Percentiles rank a stretch among this genome's conserved stretches.
Evolutionary conservation across 2,113 vertebrate species (phyloP).

Genomic region (Opisthocomus hoazin): DNA sequence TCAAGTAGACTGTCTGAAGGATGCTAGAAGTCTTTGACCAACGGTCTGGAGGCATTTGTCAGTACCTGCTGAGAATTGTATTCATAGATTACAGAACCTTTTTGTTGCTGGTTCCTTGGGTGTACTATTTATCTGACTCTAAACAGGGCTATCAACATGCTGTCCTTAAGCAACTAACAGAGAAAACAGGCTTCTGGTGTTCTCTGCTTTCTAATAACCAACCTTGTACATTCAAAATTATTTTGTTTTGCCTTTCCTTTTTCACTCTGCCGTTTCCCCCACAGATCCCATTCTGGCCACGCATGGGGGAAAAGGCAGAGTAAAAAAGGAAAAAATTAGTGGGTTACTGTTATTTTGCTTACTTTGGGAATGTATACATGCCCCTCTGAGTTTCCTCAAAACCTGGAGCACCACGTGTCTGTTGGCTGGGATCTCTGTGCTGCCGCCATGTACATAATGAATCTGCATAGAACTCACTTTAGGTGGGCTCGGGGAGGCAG

Average conservation of each 20-base stretch:
- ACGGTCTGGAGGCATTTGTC: background rate
- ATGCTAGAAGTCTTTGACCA: background rate
- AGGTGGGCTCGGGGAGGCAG: background rate
- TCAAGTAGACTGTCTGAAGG: background rate
- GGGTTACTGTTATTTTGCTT: background rate
- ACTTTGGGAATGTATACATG: background rate
- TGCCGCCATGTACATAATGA: background rate
- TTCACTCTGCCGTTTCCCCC: no score
- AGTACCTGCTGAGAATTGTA: background rate
- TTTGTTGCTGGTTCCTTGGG: background rate
- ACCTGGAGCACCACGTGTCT: background rate
- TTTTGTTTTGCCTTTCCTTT: background rate
- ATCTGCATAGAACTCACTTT: background rate
- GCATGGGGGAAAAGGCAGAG: background rate
- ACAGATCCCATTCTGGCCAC: no score
- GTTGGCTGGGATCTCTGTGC: background rate
- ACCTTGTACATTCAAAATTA: background rate
- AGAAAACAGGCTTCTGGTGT: background rate
- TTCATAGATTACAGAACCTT: background rate
- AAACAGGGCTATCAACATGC: background rate
- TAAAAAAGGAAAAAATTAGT: background rate
- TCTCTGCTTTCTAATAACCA: background rate
- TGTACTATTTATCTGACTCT: background rate
- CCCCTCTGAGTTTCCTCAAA: background rate
- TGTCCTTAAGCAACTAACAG: background rate